Evolutionary conservation across 2,797 vertebrate genomes (phyloP).

Genomic region (Gephyroberyx darwinii): DNA sequence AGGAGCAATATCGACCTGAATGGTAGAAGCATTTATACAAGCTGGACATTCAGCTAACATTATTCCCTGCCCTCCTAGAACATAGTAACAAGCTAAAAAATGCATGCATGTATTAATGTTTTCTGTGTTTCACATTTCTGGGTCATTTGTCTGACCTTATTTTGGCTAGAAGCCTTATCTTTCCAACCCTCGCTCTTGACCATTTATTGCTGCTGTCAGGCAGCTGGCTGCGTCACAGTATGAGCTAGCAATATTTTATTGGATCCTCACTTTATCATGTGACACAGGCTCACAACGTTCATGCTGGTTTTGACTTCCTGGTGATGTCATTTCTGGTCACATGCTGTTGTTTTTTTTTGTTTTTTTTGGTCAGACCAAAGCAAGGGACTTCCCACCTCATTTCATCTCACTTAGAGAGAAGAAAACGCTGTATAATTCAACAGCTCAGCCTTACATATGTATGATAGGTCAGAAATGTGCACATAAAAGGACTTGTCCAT

Average conservation of each 20-base stretch:
- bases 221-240: conserved; percentile 21
- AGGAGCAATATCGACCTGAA: no score
- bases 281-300: conserved; percentile 48
- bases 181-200: background rate
- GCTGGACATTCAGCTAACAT: no score
- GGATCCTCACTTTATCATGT: conserved; percentile 48
- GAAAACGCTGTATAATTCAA: conserved; percentile 10
- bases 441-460: conserved; percentile 8
- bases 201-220: conserved; percentile 16
- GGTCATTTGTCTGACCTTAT: background rate
- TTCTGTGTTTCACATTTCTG: background rate
- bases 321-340: conserved; percentile 77
- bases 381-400: conserved; percentile 63
- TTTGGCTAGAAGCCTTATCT: conserved; percentile 6
- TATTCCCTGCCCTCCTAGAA: no score
- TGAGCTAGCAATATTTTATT: conserved; percentile 63
- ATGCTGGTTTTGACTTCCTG: conserved; percentile 73
- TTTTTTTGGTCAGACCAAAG: conserved; percentile 31
- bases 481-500: background rate
- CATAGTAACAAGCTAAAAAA: background rate
- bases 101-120: background rate
- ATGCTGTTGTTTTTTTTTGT: conserved; percentile 23
- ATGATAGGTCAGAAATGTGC: background rate
- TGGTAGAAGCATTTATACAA: no score
- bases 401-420: background rate